Evolutionary conservation across 2,888 invertebrate species (phyloP).

Genomic region (Apodemia mormo): DNA sequence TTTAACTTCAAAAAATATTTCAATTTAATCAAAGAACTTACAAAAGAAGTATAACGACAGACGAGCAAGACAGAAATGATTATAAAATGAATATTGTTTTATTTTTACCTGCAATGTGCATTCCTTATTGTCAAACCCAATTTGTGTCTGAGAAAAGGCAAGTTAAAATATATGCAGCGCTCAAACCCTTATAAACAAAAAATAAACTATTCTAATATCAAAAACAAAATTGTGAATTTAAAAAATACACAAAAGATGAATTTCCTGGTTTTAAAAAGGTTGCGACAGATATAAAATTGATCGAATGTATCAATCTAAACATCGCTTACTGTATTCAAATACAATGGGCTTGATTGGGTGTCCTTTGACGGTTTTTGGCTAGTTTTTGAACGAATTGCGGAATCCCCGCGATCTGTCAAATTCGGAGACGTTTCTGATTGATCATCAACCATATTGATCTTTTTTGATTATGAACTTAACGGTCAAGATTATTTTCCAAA

Average conservation of each 20-base stretch:
- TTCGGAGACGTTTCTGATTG: constrained; percentile 53
- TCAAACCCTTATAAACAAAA: neutral
- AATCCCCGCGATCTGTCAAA: constrained; percentile 61
- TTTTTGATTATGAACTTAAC: neutral
- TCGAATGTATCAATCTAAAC: constrained; percentile 66
- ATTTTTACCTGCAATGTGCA: too few relatives aligned
- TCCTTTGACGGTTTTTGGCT: constrained; percentile 53
- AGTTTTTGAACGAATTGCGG: constrained; percentile 54
- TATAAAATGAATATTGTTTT: too few relatives aligned
- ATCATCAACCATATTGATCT: constrained; percentile 41
- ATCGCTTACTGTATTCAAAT: constrained; percentile 51
- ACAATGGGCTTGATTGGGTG: constrained; percentile 67
- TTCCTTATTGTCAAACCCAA: too few relatives aligned
- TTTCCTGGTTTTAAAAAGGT: constrained; percentile 52
- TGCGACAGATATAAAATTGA: constrained; percentile 59
- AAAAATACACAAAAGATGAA: constrained; percentile 35
- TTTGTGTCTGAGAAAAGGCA: too few relatives aligned
- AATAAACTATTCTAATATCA: neutral
- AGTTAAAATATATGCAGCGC: too few relatives aligned
- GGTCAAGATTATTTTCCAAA: constrained; percentile 10
- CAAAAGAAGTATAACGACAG: too few relatives aligned
- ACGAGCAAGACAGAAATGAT: too few relatives aligned
- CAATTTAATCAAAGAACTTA: too few relatives aligned
- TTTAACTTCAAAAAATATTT: too few relatives aligned
- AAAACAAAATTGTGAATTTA: constrained; percentile 25